Conservation (phyloP, 2,113 vertebrate species). For the Ranitomeya variabilis region DNA sequence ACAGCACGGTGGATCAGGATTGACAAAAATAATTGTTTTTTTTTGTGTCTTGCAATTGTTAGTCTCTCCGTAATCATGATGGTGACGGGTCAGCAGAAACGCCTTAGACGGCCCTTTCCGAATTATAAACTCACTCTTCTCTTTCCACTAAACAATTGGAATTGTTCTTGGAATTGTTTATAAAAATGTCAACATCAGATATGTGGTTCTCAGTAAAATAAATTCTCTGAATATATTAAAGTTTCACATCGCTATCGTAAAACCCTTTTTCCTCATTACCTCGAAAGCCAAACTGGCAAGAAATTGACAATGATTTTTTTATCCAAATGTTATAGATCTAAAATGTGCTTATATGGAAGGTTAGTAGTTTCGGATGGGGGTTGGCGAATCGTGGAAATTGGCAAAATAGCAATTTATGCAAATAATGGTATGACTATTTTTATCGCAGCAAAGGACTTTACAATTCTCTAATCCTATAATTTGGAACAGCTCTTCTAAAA, state of each 20-base stretch:
- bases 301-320: neutral
- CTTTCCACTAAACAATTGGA: constrained; percentile 1
- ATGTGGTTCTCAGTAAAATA: neutral
- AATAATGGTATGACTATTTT: too few species aligned
- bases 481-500: too few species aligned
- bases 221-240: neutral
- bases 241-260: neutral
- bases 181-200: neutral
- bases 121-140: neutral
- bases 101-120: neutral
- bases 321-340: neutral
- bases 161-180: neutral
- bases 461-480: too few species aligned
- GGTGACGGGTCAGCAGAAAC: too few species aligned
- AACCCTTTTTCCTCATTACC: neutral
- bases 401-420: neutral
- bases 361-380: neutral
- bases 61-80: too few species aligned
- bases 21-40: too few species aligned
- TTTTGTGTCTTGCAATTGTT: too few species aligned
- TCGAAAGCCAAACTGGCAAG: neutral
- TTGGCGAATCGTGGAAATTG: neutral
- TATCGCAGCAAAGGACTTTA: too few species aligned
- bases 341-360: neutral
- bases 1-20: too few species aligned